Evolutionary conservation across 2,888 invertebrate species (phyloP).

Genomic region (Sycophila texana): DNA sequence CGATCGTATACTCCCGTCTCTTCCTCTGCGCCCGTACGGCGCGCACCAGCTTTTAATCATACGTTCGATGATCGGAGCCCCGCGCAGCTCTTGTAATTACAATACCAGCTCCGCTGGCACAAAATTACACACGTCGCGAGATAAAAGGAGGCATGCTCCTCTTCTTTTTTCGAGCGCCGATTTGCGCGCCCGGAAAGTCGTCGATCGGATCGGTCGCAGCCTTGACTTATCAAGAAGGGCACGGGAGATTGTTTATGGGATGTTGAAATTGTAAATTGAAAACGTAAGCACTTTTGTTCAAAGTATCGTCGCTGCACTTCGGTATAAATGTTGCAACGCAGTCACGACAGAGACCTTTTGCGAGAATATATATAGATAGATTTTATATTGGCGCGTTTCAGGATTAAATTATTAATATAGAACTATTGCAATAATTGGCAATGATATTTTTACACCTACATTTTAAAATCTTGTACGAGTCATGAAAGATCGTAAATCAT

Average conservation of each 20-base stretch:
- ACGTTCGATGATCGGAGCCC: constrained; percentile 55
- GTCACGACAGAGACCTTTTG: too few species aligned
- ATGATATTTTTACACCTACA: too few species aligned
- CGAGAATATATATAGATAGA: too few species aligned
- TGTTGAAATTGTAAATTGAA: constrained; percentile 9
- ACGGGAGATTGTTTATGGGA: background rate
- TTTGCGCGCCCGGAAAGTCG: constrained; percentile 14
- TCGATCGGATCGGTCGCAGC: constrained; percentile 24
- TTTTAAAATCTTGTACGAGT: too few species aligned
- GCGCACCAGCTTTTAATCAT: constrained; percentile 61
- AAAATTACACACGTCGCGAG: constrained; percentile 40
- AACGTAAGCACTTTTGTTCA: background rate
- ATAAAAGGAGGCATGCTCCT: background rate
- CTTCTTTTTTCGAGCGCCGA: background rate
- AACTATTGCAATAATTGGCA: too few species aligned
- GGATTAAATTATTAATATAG: too few species aligned
- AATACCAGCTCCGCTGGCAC: constrained; percentile 49
- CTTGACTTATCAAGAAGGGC: constrained; percentile 15
- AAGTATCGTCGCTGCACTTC: too few species aligned
- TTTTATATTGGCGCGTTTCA: too few species aligned
- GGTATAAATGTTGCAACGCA: too few species aligned
- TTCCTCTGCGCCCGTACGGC: constrained; percentile 12
- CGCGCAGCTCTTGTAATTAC: constrained; percentile 59
- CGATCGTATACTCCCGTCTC: constrained; percentile 57
- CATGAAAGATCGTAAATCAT: too few species aligned